phyloP scores from a whole-genome alignment of 2,113 vertebrate species.

The Irena cyanogastra region DNA sequence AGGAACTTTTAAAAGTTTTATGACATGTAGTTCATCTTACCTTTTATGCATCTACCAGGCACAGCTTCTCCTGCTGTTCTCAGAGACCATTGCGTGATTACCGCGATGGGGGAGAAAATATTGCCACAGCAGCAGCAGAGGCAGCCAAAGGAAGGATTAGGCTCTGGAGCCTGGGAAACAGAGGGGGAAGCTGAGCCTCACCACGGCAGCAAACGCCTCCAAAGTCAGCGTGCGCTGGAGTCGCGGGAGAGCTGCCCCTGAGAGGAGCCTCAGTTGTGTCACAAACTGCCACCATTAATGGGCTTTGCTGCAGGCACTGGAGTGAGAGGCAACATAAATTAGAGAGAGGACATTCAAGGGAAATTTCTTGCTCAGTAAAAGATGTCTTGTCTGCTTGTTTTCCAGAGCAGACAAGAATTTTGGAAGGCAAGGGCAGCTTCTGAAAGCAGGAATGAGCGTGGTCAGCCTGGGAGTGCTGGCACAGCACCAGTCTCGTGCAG shows the following conservation, averaged over 20 bases:
- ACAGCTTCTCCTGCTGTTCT: conserved; percentile 36
- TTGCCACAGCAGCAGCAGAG: conserved; percentile 31
- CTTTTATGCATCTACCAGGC: conserved; percentile 56
- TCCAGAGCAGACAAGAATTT: not conserved
- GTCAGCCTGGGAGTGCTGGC: not conserved
- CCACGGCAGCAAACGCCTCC: not conserved
- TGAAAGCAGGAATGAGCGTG: not conserved
- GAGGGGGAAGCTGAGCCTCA: conserved; percentile 14
- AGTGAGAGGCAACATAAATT: conserved; percentile 44
- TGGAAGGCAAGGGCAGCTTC: not conserved
- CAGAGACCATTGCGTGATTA: conserved; percentile 19
- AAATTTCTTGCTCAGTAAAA: conserved; percentile 16
- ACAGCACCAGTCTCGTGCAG: accelerated
- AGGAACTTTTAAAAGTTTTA: conserved; percentile 73
- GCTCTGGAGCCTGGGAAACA: conserved; percentile 29
- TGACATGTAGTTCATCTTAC: conserved; percentile 66
- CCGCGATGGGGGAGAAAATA: conserved; percentile 46
- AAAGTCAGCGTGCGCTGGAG: not conserved
- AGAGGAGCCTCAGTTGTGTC: conserved; percentile 1
- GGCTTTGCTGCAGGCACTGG: conserved; percentile 41
- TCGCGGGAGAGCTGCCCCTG: not conserved
- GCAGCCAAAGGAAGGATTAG: not conserved
- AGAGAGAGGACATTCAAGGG: conserved; percentile 8
- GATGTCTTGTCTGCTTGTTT: conserved; percentile 16
- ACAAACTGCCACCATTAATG: conserved; percentile 34